Conservation (phyloP, 2,113 vertebrate species). For the Poeciliopsis retropinna region DNA sequence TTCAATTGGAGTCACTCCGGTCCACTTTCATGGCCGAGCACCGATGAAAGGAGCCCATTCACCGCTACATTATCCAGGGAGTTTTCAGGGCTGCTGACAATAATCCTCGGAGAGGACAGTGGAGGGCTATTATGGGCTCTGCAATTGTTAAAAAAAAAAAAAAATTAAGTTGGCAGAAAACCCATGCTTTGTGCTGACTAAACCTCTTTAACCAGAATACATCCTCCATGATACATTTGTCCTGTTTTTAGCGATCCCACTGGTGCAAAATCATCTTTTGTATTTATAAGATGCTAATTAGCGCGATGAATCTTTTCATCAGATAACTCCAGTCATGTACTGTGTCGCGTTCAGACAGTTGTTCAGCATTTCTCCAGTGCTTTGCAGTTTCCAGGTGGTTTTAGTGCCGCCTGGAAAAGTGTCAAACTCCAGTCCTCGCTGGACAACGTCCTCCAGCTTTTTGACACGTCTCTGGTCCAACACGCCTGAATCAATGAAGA, state of each 20-base stretch:
- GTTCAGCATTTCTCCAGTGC: not conserved
- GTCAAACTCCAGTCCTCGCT: too few species aligned
- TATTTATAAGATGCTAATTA: too few species aligned
- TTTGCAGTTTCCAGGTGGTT: too few species aligned
- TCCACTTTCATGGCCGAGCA: slow-evolving; percentile 56
- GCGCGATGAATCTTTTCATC: not conserved
- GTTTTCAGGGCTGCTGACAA: slow-evolving; percentile 47
- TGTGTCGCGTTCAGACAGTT: not conserved
- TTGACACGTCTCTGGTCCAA: too few species aligned
- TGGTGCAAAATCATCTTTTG: not conserved
- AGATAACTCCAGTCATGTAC: not conserved
- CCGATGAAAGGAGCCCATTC: slow-evolving; percentile 65
- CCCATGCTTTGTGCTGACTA: slow-evolving; percentile 8
- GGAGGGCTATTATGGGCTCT: slow-evolving; percentile 37
- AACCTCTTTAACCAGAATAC: not conserved
- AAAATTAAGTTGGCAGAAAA: slow-evolving; percentile 18
- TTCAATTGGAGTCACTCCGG: slow-evolving; percentile 63
- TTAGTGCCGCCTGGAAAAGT: too few species aligned
- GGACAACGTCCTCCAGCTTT: too few species aligned
- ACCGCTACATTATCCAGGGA: slow-evolving; percentile 58
- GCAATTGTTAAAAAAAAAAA: slow-evolving; percentile 19
- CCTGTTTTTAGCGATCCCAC: too few species aligned
- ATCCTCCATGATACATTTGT: not conserved
- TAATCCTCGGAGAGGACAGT: slow-evolving; percentile 47
- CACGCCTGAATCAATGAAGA: too few species aligned